Percentiles rank a stretch among this genome's conserved stretches.
Conservation (phyloP, 64 coral and sea anemone genomes). For the Stichodactyla mertensii region DNA sequence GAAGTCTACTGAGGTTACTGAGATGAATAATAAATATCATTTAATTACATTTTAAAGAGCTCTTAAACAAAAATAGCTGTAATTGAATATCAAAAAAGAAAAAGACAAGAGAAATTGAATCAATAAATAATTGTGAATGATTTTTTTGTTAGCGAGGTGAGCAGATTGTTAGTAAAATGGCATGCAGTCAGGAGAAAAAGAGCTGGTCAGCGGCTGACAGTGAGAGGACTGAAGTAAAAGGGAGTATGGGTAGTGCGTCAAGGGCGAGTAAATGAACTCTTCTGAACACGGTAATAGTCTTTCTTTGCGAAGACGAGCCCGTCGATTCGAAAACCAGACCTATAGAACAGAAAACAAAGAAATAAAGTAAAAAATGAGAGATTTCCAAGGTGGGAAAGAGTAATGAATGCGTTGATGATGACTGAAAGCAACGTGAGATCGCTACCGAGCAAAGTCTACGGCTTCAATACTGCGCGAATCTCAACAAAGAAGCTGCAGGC, state of each 20-base stretch:
- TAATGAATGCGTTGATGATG: background rate
- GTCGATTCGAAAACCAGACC: constrained; percentile 67
- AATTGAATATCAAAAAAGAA: background rate
- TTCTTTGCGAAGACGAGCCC: constrained; percentile 55
- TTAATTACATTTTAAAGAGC: background rate
- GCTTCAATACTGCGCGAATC: background rate
- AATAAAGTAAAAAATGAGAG: background rate
- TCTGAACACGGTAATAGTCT: background rate
- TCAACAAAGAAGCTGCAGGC: background rate
- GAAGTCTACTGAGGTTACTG: background rate
- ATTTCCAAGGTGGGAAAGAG: background rate
- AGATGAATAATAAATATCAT: background rate
- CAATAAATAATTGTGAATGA: background rate
- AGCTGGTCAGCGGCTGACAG: constrained; percentile 21
- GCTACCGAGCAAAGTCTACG: background rate
- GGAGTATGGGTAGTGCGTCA: background rate
- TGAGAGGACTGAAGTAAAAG: constrained; percentile 3
- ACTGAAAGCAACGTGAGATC: background rate
- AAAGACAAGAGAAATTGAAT: background rate
- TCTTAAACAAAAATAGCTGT: constrained; percentile 7
- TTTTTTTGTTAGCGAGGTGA: background rate
- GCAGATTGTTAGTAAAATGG: background rate
- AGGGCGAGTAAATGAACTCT: background rate
- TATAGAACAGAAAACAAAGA: background rate
- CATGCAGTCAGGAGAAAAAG: background rate